Base-by-base conservation (phyloP, 2,113 vertebrate species). In the Atherinomorus stipes region DNA sequence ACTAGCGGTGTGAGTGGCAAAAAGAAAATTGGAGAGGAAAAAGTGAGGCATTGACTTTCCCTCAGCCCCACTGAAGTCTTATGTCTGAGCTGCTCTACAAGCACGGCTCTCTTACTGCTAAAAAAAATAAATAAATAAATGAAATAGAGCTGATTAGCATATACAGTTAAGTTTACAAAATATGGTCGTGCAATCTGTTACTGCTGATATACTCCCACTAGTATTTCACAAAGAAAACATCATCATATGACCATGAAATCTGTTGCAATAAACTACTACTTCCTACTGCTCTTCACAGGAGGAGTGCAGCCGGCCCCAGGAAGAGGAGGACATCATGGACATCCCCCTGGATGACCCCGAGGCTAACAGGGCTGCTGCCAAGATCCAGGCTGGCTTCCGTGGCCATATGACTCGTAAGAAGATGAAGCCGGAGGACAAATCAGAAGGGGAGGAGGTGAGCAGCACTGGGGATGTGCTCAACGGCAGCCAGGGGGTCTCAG, bases 381-480 rank as follows among this genome's bases (percentile, higher is more conserved):
- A 99, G 92, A 99, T 99, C 92, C 98, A 99, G 92, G 98, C 97
- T 0, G 97, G 98, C 81, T 99, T 99, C 91, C 96, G 98, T 13
- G 98, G 98, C 78, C 97, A 99, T 88, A 99, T 99, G 98, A 98
- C 98, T 76, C 93, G 97, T 78, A 99, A 99, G 98, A 99, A 99
- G 96, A 97, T 99, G 92, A 99, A 99, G 92, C 93, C 93, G 7
- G 96, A 96, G 59, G 95, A 95, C 86, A 96, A 98, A 83, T 94
- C 96, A 1, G 86, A 95, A 21, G 85, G 93, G 31, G 95, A 96
- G 90, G 96, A 96, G 83, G 92, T 95, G 74, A 96, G 95, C 93
- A 96, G 95, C 94, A 95, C 94, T 90, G 94, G 87, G 86, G 89
- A 90, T 70, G 88, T 87, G 49, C 86, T 93, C 89, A 91, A 89